Percentiles rank a stretch among this genome's conserved stretches.
Conservation (phyloP, 2,888 invertebrate genomes). For the Oxytorus armatus region DNA sequence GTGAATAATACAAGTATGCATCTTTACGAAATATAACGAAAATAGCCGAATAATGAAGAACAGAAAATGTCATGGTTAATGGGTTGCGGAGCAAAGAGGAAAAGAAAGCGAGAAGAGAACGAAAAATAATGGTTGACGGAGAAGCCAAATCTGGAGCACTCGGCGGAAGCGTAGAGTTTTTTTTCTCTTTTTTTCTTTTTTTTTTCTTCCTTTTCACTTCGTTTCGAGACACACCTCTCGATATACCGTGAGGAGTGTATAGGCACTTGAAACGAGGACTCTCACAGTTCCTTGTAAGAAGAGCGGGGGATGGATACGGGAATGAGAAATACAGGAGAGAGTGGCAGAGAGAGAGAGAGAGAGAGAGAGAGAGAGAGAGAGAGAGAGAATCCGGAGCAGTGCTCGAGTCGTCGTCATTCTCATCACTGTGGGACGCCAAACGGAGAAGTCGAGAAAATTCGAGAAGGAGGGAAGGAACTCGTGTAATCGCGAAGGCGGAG, state of each 20-base stretch:
- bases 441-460: constrained; percentile 29
- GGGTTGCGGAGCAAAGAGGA: background rate
- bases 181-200: constrained; percentile 10
- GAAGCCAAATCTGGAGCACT: constrained; percentile 58
- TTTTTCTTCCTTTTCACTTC: constrained; percentile 1
- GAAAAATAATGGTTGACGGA: background rate
- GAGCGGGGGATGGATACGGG: too few relatives aligned
- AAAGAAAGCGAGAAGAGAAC: constrained; percentile 14
- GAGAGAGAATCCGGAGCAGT: constrained; percentile 53
- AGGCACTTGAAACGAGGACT: constrained; percentile 23
- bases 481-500: constrained; percentile 34
- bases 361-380: constrained; percentile 46
- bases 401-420: constrained; percentile 47
- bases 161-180: constrained; percentile 34
- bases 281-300: constrained; percentile 3
- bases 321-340: too few relatives aligned
- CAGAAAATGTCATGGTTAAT: background rate
- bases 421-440: constrained; percentile 41
- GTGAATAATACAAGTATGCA: too few relatives aligned
- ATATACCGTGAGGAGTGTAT: background rate
- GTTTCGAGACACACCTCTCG: constrained; percentile 9
- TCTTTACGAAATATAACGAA: too few relatives aligned
- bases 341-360: constrained; percentile 16
- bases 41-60: too few relatives aligned
- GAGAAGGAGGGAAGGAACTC: constrained; percentile 24